A percentile compares a stretch with the other conserved stretches of the same genome.
These are phyloP conservation scores for Myotis brandtii DNA, from an alignment of 2,113 vertebrate genomes.

Conservation along the genomic window DNA sequence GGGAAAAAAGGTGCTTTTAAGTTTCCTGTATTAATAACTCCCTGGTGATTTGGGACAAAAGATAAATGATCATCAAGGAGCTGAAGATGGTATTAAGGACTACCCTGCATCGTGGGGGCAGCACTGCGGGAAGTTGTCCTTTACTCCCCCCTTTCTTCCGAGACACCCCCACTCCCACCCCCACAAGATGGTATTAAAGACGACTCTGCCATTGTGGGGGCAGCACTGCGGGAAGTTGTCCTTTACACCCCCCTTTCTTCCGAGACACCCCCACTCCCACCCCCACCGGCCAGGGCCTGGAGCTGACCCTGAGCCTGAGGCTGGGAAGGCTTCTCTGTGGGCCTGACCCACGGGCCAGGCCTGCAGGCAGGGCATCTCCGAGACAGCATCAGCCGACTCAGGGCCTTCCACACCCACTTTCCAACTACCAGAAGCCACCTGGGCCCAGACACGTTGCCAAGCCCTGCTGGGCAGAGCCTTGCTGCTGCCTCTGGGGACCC, in stretches of 20 bases:
- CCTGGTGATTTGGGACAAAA: neutral
- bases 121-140: neutral
- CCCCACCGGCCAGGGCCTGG: neutral
- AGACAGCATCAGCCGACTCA: rapidly evolving
- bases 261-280: rapidly evolving
- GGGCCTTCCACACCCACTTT: neutral
- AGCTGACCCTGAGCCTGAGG: neutral
- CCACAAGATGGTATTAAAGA: neutral
- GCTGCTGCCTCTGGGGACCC: neutral
- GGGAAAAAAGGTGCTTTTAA: neutral
- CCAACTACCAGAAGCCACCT: rapidly evolving
- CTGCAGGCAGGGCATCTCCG: neutral
- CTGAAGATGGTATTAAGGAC: neutral
- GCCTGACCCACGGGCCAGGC: neutral
- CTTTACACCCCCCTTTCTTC: neutral
- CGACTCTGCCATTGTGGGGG: neutral
- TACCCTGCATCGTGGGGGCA: neutral
- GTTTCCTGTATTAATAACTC: neutral
- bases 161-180: rapidly evolving
- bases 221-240: too few species aligned
- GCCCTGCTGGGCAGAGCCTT: neutral
- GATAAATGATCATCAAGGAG: neutral
- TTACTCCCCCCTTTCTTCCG: neutral
- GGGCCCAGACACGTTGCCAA: neutral
- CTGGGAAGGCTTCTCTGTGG: neutral